Evolutionary conservation across 2,797 vertebrate species (phyloP), one percentile per base, ranked within the genome.

Genomic region (Alectoris magna): DNA sequence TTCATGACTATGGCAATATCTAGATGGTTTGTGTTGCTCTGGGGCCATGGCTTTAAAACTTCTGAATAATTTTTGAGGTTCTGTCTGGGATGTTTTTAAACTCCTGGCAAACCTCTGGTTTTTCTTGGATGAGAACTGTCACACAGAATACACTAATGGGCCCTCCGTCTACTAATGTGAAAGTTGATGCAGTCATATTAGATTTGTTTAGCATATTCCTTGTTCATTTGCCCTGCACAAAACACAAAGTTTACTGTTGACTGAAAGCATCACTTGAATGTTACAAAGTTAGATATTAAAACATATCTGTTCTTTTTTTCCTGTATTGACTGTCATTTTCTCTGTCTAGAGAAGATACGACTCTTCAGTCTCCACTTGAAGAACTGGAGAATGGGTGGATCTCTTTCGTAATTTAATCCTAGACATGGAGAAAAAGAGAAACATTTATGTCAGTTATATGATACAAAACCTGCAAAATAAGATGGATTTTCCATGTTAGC

Each of bases 381-480:
- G 63, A 91, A 66, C 51, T 79, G 72, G 71, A 80, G 72, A 36
- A 59, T 31, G 23, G 29, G 12, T 49, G 24, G 38, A 48, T 81
- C 56, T 82, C 92, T 81, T 82, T 80, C 89, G 88, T 93, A 96
- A 95, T 92, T 77, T 62, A 83, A 72, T 64, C 77, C 85, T 80
- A 88, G 84, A 79, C 73, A 55, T 29, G 29, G 78, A 83, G 68
- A 87, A 91, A 90, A 94, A 93, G 73, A 87, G 85, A 74, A 95
- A 91, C 67, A 84, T 74, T 91, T 55, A 83, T 68, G 29, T 78
- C 81, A 68, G 24, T 88, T 89, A 55, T 79, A n/a, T 94, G 88
- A 78, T 59, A 59, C 31, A 68, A 44, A 93, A 66, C 17, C 84
- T 80, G 38, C 38, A 83, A 84, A 84, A 88, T 2, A 2, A 73